Evolutionary conservation across 2,113 vertebrate genomes (phyloP).

Genomic region (Neodon shergylaensis): DNA sequence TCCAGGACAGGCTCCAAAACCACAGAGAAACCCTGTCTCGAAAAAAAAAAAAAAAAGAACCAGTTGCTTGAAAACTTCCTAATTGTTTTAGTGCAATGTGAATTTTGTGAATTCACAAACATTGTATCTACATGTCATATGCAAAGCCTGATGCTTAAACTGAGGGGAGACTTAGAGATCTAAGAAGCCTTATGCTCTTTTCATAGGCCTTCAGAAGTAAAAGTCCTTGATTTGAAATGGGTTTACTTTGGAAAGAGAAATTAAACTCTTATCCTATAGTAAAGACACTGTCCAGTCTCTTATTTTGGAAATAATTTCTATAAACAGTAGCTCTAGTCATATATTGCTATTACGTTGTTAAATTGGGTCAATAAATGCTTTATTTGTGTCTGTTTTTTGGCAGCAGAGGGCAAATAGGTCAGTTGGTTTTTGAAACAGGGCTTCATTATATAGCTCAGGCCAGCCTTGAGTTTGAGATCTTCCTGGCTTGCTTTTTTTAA

Average conservation of each 20-base stretch:
- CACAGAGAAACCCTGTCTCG: too few species aligned
- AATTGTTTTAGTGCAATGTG: neutral
- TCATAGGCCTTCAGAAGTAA: neutral
- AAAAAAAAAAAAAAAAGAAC: too few species aligned
- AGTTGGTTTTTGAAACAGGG: neutral
- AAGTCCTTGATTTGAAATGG: constrained; percentile 17
- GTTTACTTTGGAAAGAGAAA: neutral
- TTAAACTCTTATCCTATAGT: neutral
- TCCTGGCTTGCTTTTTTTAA: neutral
- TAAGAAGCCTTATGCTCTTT: neutral
- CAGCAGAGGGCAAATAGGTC: too few species aligned
- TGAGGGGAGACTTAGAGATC: neutral
- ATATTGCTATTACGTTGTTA: neutral
- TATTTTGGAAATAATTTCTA: constrained; percentile 36
- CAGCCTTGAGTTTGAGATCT: neutral
- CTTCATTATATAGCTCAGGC: neutral
- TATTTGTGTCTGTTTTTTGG: too few species aligned
- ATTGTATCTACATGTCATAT: neutral
- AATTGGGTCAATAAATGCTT: neutral
- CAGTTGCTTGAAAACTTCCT: neutral
- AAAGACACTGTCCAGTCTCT: neutral
- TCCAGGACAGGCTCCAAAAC: too few species aligned
- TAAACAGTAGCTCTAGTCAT: neutral
- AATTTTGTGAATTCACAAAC: constrained; percentile 37
- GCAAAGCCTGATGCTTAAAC: neutral